phyloP scores from a whole-genome alignment of 2,888 invertebrate genomes.

The Eupithecia dodoneata region DNA sequence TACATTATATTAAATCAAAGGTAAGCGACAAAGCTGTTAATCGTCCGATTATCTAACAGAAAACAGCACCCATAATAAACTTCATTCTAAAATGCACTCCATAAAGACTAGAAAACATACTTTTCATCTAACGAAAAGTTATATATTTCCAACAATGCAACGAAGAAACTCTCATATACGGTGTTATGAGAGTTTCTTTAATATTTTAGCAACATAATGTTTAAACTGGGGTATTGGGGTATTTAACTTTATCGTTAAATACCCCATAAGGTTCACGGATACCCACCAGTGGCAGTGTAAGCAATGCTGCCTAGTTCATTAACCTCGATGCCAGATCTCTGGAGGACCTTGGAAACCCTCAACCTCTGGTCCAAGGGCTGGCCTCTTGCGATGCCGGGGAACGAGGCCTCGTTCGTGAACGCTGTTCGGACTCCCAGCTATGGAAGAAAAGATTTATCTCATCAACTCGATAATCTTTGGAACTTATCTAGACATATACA shows the following conservation, averaged over 20 bases:
- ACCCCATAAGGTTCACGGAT: not conserved
- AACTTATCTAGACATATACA: not conserved
- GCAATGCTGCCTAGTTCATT: conserved; percentile 90
- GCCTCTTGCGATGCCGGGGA: conserved; percentile 87
- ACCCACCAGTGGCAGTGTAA: conserved; percentile 87
- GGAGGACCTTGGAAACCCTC: conserved; percentile 88
- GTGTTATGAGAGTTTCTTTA: too few relatives aligned
- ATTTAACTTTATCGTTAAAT: not conserved
- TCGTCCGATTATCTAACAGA: too few relatives aligned
- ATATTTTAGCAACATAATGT: not conserved
- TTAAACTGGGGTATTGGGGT: not conserved
- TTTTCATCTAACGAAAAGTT: too few relatives aligned
- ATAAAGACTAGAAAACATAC: too few relatives aligned
- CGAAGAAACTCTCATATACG: too few relatives aligned
- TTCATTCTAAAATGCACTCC: too few relatives aligned
- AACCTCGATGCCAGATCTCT: conserved; percentile 90
- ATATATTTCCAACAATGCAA: too few relatives aligned
- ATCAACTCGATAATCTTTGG: not conserved
- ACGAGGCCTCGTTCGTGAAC: conserved; percentile 88
- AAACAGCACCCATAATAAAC: too few relatives aligned
- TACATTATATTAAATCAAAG: too few relatives aligned
- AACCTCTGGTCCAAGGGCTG: conserved; percentile 77
- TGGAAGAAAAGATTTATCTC: conserved; percentile 13
- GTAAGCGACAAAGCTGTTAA: too few relatives aligned
- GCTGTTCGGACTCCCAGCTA: conserved; percentile 89